Base-by-base conservation (phyloP, 2,797 vertebrate species). In the Nothura maculosa region DNA sequence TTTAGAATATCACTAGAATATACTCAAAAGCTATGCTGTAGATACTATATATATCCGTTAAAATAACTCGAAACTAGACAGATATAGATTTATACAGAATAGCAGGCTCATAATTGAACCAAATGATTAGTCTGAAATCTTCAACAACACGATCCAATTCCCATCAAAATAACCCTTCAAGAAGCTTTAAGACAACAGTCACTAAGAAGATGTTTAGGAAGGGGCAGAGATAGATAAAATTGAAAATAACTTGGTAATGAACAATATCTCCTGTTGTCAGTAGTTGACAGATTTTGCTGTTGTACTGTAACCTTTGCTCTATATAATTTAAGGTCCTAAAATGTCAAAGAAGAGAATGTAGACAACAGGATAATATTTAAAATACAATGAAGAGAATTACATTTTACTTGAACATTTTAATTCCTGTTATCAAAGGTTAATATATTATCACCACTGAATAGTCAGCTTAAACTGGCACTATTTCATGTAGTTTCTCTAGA, bases 51-150 rank as follows among this genome's bases (percentile, higher is more conserved):
- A 85, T 27, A 77, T 12, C 7, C 36, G 15, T 77, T 62, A 58
- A 82, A 77, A 58, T 20, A 67, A 34, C n/a, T 58, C 14, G 10
- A 80, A 63, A 77, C 9, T 62, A 66, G 19, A 8, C 11, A 66
- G 60, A 20, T 5, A 58, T 1, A 54, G 28, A 30, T 54, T 2
- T 27, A n/a, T 0, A 4, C 5, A 4, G 61, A 58, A 47, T 5
- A 32, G n/a, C 27, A 90, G 47, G 4, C 4, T 2, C 38, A 38
- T 19, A 54, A 38, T 32, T 68, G 72, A 89, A 18, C 40, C 47
- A 67, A 77, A 75, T 3, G 2, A 3, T 42, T 55, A 64, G 27
- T 54, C 15, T 38, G 12, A 34, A 58, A 48, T 60, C 25, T 85
- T 60, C 42, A 70, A 30, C 24, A 40, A 16, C 54, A n/a, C 14